These are phyloP conservation scores for Pseudotriccus pelzelni DNA, from an alignment of 2,797 vertebrate species.

Conservation along the genomic window DNA sequence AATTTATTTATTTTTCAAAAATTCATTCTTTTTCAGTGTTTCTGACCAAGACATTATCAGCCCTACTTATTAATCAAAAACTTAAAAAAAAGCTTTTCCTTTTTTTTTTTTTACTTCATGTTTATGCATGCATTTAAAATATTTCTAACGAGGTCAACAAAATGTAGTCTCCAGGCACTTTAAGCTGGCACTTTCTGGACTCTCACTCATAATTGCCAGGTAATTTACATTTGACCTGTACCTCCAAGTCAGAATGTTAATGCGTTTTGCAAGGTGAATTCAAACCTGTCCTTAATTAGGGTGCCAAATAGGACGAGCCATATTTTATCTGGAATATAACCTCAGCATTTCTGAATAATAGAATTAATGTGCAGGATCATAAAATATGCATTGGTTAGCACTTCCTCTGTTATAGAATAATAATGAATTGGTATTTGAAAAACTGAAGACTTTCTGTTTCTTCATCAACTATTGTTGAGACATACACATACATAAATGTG, in stretches of 20 bases:
- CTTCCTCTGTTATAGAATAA: neutral
- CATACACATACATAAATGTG: neutral
- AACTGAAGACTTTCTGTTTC: neutral
- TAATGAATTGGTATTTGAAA: neutral
- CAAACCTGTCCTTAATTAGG: slow-evolving; percentile 58
- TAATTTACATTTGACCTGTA: slow-evolving; percentile 72
- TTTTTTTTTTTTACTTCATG: neutral
- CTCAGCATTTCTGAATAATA: slow-evolving; percentile 41
- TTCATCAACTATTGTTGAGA: neutral
- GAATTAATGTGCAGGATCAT: neutral
- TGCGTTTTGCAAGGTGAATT: slow-evolving; percentile 59
- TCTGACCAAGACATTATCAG: neutral
- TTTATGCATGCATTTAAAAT: slow-evolving; percentile 50
- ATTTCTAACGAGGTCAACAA: slow-evolving; percentile 53
- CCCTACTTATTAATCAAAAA: neutral
- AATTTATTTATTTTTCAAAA: neutral
- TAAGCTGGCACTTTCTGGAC: slow-evolving; percentile 13
- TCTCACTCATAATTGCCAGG: slow-evolving; percentile 47
- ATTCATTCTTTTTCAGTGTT: neutral
- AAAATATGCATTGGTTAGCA: slow-evolving; percentile 15
- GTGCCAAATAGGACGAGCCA: slow-evolving; percentile 1
- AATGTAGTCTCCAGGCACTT: slow-evolving; percentile 39
- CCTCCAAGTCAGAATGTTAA: slow-evolving; percentile 54
- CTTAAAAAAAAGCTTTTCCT: neutral
- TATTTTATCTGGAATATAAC: slow-evolving; percentile 33